Conservation (phyloP, 2,797 vertebrate genomes). For the Argentina silus region DNA sequence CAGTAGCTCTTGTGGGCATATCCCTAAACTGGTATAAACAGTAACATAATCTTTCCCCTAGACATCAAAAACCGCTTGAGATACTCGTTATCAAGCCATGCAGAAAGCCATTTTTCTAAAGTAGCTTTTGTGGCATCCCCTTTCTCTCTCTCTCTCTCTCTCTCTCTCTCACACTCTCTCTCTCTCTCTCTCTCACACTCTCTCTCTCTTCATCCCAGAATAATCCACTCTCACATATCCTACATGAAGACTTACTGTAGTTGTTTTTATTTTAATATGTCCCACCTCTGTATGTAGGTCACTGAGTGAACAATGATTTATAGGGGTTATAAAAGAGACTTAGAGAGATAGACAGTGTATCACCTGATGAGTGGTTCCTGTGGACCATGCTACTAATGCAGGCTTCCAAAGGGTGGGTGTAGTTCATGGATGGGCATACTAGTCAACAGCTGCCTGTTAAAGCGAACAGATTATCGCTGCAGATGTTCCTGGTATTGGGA, state of each 20-base stretch:
- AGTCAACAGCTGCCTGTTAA: not conserved
- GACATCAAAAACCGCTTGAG: too few species aligned
- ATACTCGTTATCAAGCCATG: too few species aligned
- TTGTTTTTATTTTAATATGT: not conserved
- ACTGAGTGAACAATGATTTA: not conserved
- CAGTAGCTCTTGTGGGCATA: too few species aligned
- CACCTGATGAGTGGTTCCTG: too few species aligned
- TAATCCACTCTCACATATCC: not conserved
- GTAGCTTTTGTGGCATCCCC: too few species aligned
- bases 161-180: not conserved
- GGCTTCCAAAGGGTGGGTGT: not conserved
- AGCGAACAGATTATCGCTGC: not conserved
- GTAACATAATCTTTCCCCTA: too few species aligned
- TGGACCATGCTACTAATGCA: not conserved
- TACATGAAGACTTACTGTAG: too few species aligned
- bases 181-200: too few species aligned
- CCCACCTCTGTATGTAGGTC: constrained; percentile 7
- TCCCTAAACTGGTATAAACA: too few species aligned
- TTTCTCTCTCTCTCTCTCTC: not conserved
- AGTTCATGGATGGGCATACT: not conserved
- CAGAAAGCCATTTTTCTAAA: too few species aligned
- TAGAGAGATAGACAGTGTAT: not conserved
- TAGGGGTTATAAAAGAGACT: not conserved
- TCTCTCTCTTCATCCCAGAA: not conserved
- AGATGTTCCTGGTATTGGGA: not conserved